Evolutionary conservation across 2,888 invertebrate species (phyloP).

Genomic region (Meandrusa payeni): DNA sequence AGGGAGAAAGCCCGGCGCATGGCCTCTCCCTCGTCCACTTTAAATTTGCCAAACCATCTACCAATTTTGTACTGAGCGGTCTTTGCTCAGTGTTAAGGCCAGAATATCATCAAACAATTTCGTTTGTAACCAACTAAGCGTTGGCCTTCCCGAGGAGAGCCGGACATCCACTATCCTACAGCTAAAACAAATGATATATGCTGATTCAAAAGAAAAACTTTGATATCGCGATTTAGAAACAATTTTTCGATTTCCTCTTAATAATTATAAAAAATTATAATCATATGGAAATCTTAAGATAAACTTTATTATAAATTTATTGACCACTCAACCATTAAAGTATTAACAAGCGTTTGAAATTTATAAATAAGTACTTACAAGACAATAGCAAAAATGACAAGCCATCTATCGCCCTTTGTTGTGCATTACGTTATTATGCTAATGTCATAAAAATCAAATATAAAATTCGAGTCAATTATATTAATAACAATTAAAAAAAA

Average conservation of each 20-base stretch:
- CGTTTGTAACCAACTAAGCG: constrained; percentile 37
- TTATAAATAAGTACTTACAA: too few relatives aligned
- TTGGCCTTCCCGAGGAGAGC: constrained; percentile 62
- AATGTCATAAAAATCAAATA: too few relatives aligned
- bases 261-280: too few relatives aligned
- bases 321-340: too few relatives aligned
- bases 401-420: too few relatives aligned
- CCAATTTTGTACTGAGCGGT: constrained; percentile 14
- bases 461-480: too few relatives aligned
- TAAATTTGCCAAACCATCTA: constrained; percentile 38
- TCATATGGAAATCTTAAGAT: too few relatives aligned
- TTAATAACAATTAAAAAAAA: too few relatives aligned
- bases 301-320: too few relatives aligned
- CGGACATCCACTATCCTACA: constrained; percentile 47
- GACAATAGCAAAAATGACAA: too few relatives aligned
- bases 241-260: neutral
- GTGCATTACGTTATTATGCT: too few relatives aligned
- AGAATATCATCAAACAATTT: constrained; percentile 34
- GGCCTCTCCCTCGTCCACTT: constrained; percentile 46
- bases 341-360: too few relatives aligned
- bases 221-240: constrained; percentile 40
- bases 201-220: constrained; percentile 27
- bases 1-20: constrained; percentile 48
- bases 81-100: constrained; percentile 2
- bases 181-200: constrained; percentile 12